Evolutionary conservation across 30 jellyfish, hydroid and myxozoan species (phyloP).

Genomic region (Phacellophora camtschatica): DNA sequence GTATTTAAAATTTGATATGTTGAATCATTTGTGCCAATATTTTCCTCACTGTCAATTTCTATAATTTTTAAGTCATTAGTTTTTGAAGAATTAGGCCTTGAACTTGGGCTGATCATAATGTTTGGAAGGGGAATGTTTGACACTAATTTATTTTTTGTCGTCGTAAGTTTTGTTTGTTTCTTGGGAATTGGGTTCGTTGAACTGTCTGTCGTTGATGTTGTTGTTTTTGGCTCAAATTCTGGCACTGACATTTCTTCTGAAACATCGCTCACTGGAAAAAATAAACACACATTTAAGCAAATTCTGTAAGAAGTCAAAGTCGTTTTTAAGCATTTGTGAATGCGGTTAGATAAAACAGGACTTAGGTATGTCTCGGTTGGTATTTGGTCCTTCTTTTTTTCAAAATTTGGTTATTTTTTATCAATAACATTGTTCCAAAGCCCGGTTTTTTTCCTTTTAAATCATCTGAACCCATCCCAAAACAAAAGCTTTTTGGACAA

Average conservation of each 20-base stretch:
- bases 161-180: neutral
- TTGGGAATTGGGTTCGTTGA: neutral
- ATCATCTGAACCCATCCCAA: too few relatives aligned
- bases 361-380: too few relatives aligned
- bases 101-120: conserved; percentile 12
- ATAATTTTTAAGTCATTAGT: neutral
- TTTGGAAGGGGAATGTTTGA: neutral
- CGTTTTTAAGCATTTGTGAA: too few relatives aligned
- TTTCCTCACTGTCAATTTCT: neutral
- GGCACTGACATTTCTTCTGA: conserved; percentile 7
- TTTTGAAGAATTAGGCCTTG: conserved; percentile 19
- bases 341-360: too few relatives aligned
- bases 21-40: neutral
- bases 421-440: too few relatives aligned
- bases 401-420: too few relatives aligned
- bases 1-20: neutral
- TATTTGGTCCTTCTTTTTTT: too few relatives aligned
- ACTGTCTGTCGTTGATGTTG: neutral
- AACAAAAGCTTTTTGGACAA: too few relatives aligned
- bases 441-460: too few relatives aligned
- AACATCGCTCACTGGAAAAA: conserved; percentile 33
- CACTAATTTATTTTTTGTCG: neutral
- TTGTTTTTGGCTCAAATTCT: conserved; percentile 1
- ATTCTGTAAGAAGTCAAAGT: too few relatives aligned
- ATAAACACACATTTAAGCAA: too few relatives aligned